phyloP scores from a whole-genome alignment of 2,797 vertebrate species.

The Peromyscus aztecus region DNA sequence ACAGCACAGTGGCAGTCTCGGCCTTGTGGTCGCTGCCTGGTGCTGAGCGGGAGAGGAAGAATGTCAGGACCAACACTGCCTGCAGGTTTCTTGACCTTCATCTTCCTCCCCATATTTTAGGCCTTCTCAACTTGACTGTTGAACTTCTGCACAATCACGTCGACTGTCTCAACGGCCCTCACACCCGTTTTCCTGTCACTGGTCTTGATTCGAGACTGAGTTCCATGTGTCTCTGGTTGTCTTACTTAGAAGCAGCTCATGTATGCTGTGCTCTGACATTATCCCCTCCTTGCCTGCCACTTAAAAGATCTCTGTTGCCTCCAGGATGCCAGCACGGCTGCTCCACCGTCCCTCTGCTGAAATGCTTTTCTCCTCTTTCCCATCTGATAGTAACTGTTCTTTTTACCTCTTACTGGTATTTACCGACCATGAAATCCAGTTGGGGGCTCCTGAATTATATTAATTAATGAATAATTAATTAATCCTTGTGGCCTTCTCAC shows the following conservation, averaged over 20 bases:
- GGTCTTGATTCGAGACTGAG: not conserved
- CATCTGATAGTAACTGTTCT: not conserved
- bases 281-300: not conserved
- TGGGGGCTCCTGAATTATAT: constrained; percentile 24
- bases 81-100: not conserved
- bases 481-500: not conserved
- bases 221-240: not conserved
- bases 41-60: not conserved
- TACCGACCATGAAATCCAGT: not conserved
- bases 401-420: not conserved
- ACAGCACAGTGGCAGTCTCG: not conserved
- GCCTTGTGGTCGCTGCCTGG: not conserved
- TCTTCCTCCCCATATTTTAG: not conserved
- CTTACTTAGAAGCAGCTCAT: not conserved
- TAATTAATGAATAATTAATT: not conserved
- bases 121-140: not conserved
- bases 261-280: not conserved
- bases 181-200: not conserved
- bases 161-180: not conserved
- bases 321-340: not conserved
- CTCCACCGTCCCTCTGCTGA: not conserved
- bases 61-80: not conserved
- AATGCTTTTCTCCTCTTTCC: not conserved
- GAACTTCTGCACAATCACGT: not conserved
- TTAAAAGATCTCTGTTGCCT: not conserved